A percentile compares a stretch with the other conserved stretches of the same genome.
These are phyloP conservation scores for Monomorium pharaonis DNA, from an alignment of 1,140 invertebrate species.

Conservation along the genomic window DNA sequence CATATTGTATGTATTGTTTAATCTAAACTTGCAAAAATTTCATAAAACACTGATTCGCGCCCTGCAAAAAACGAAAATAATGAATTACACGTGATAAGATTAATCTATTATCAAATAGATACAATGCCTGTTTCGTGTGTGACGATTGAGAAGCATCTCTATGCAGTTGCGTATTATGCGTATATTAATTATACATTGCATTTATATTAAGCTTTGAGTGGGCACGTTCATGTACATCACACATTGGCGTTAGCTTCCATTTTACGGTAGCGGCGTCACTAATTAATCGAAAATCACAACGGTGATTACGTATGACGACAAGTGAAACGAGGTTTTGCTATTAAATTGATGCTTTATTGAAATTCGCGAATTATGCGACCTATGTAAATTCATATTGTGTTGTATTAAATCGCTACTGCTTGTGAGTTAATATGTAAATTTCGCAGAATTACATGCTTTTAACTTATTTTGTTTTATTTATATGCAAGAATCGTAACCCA, in stretches of 20 bases:
- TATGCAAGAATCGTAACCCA: constrained; percentile 40
- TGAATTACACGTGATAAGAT: background rate
- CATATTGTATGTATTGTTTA: background rate
- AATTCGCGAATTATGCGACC: constrained; percentile 53
- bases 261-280: constrained; percentile 38
- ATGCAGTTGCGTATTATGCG: constrained; percentile 38
- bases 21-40: background rate
- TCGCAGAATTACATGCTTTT: constrained; percentile 24
- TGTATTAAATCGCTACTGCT: constrained; percentile 53
- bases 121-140: constrained; percentile 15
- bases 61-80: too few relatives aligned
- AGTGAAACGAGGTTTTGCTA: constrained; percentile 47
- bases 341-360: constrained; percentile 61
- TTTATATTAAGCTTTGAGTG: constrained; percentile 56
- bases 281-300: constrained; percentile 61
- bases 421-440: constrained; percentile 55
- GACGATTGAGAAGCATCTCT: constrained; percentile 24
- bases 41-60: background rate
- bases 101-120: constrained; percentile 13
- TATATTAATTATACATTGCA: constrained; percentile 58
- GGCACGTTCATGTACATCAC: background rate
- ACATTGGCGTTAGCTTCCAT: constrained; percentile 31
- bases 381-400: constrained; percentile 58
- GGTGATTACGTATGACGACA: constrained; percentile 51
- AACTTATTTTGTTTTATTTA: constrained; percentile 46